Percentiles rank a stretch among this genome's conserved stretches.
phyloP scores from a whole-genome alignment of 2,113 vertebrate genomes.

The Paramormyrops kingsleyae region DNA sequence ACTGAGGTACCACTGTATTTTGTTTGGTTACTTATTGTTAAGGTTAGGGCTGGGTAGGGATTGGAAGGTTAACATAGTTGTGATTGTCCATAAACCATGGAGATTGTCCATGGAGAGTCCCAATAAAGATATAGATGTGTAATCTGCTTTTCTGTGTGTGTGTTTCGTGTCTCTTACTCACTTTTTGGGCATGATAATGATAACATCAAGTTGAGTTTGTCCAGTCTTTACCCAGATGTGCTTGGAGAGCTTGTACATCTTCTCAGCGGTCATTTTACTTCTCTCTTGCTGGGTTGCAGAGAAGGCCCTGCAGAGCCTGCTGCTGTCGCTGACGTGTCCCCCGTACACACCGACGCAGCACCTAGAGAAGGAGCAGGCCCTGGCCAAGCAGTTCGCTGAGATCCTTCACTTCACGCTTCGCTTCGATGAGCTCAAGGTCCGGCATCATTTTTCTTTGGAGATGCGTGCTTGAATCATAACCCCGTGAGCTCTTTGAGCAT shows the following conservation, averaged over 20 bases:
- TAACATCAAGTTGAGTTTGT: not conserved
- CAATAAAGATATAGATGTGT: not conserved
- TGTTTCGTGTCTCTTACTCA: not conserved
- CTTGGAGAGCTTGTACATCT: not conserved
- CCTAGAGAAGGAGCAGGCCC: slow-evolving; percentile 90
- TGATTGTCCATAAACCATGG: not conserved
- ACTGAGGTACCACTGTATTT: not conserved
- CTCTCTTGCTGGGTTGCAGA: slow-evolving; percentile 53
- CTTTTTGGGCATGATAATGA: not conserved
- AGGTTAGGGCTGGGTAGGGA: not conserved
- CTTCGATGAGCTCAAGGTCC: slow-evolving; percentile 95
- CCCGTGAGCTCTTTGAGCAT: not conserved
- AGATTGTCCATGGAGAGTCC: not conserved
- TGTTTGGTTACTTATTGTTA: not conserved
- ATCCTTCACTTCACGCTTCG: slow-evolving; percentile 97
- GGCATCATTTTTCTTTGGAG: not conserved
- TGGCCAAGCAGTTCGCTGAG: slow-evolving; percentile 96
- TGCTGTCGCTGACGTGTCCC: slow-evolving; percentile 85
- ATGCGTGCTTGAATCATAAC: not conserved
- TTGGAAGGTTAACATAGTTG: not conserved
- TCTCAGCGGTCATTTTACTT: not conserved
- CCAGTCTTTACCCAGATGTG: not conserved
- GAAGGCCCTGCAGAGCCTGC: slow-evolving; percentile 82
- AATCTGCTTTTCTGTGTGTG: not conserved
- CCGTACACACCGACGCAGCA: slow-evolving; percentile 91